Evolutionary conservation across 2,888 invertebrate genomes (phyloP), one percentile per base, ranked within the genome.

Genomic region (Lasioglossum vierecki): DNA sequence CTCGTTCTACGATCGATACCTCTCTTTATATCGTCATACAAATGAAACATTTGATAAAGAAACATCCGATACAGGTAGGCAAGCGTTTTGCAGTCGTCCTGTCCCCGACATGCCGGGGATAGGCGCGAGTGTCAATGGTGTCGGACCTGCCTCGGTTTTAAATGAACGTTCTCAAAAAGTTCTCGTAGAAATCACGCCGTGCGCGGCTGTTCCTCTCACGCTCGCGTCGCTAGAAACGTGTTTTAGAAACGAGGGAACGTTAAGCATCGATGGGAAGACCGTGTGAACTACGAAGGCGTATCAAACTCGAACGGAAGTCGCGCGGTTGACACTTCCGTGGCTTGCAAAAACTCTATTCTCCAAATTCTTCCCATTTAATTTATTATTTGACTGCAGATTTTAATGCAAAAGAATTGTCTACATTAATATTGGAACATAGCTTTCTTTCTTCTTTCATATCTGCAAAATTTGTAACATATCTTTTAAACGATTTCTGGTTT

Each of bases 11-110:
- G 82, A 89, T 88, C 86, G 87, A 87, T 90, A 90, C 86, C 75
- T 80, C 87, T 80, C 39, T 75, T 79, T 80, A 88, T 80, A 81
- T 82, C 87, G 76, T 84, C 79, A 88, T 90, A 91, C 79, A 92
- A 92, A 92, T 91, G 79, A 92, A 91, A 91, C 85, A 79, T 80
- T 88, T 82, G 87, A 84, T 87, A 91, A 72, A 86, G 89, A 89
- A 88, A 91, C 89, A 88, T 89, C 87, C 87, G 80, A 84, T 18
- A 77, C 72, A 86, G 87, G 88, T 89, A 89, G 86, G 88, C 91
- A 89, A 88, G 87, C 89, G 87, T 90, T 87, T 90, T 80, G 75
- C 80, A 84, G 77, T 77, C 82, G 72, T 72, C 82, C 80, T 49
- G 76, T 8, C 74, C 66, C 46, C 75, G 78, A 80, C 77, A n/a